Conservation (phyloP, 2,888 invertebrate species). For the Punctoribates punctum region DNA sequence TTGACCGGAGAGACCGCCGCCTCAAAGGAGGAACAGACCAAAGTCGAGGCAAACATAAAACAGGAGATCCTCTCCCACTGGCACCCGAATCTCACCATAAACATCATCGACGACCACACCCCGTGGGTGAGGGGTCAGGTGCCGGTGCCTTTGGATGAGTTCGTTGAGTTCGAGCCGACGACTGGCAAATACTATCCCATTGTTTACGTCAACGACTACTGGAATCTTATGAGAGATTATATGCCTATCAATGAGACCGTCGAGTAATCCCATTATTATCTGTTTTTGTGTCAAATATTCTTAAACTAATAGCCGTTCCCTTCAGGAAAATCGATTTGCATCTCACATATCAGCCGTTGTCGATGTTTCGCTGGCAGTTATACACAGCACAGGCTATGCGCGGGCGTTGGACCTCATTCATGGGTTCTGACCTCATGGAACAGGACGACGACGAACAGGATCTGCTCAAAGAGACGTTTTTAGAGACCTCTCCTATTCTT, state of each 20-base stretch:
- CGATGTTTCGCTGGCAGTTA: slow-evolving; percentile 96
- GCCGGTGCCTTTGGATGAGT: slow-evolving; percentile 87
- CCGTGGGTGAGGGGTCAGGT: slow-evolving; percentile 87
- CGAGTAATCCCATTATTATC: slow-evolving; percentile 61
- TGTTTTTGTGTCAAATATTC: no score
- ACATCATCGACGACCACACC: slow-evolving; percentile 91
- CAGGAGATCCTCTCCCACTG: slow-evolving; percentile 94
- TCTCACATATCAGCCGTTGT: slow-evolving; percentile 69
- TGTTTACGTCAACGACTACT: slow-evolving; percentile 92
- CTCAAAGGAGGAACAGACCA: slow-evolving; percentile 66
- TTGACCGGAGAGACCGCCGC: slow-evolving; percentile 84
- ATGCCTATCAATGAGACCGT: slow-evolving; percentile 82
- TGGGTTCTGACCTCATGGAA: slow-evolving; percentile 63
- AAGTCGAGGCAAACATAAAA: slow-evolving; percentile 66
- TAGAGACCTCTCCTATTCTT: slow-evolving; percentile 95
- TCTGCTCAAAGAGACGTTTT: slow-evolving; percentile 70
- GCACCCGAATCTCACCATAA: slow-evolving; percentile 97
- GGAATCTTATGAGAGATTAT: slow-evolving; percentile 96
- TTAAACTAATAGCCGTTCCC: no score
- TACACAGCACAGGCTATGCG: slow-evolving; percentile 95
- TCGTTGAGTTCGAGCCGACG: slow-evolving; percentile 80
- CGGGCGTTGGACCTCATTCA: slow-evolving; percentile 69
- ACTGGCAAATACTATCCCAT: slow-evolving; percentile 87
- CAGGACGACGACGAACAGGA: slow-evolving; percentile 66
- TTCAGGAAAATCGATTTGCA: slow-evolving; percentile 63